phyloP scores from a whole-genome alignment of 1,140 invertebrate genomes.

The Chironomus striatipennis region DNA sequence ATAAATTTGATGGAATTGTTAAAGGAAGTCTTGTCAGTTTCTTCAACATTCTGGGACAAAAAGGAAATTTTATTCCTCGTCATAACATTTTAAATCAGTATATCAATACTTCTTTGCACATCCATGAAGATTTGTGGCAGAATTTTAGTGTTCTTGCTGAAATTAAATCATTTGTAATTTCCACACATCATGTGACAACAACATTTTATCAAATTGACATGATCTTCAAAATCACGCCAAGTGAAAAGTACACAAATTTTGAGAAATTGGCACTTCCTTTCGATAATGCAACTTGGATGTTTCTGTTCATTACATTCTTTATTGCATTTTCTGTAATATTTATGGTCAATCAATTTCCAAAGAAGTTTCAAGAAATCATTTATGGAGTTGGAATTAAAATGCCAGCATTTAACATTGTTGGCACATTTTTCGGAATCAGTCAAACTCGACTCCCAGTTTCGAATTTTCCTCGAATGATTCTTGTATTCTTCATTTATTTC shows the following conservation, averaged over 20 bases:
- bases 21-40: not conserved
- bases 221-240: not conserved
- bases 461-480: not conserved
- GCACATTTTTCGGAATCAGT: not conserved
- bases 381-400: not conserved
- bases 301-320: not conserved
- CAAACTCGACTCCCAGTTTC: not conserved
- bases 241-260: not conserved
- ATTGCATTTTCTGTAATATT: not conserved
- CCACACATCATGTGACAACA: not conserved
- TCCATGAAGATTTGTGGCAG: not conserved
- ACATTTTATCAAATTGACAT: not conserved
- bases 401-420: not conserved
- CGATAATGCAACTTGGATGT: not conserved
- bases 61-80: not conserved
- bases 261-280: not conserved
- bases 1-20: not conserved
- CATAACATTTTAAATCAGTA: not conserved
- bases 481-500: not conserved
- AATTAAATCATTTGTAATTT: not conserved
- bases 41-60: not conserved
- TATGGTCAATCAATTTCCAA: not conserved
- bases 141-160: no score
- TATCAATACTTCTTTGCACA: not conserved
- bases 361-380: not conserved